phyloP scores from a whole-genome alignment of 1,140 invertebrate species.

The Scaptomyza pallida region DNA sequence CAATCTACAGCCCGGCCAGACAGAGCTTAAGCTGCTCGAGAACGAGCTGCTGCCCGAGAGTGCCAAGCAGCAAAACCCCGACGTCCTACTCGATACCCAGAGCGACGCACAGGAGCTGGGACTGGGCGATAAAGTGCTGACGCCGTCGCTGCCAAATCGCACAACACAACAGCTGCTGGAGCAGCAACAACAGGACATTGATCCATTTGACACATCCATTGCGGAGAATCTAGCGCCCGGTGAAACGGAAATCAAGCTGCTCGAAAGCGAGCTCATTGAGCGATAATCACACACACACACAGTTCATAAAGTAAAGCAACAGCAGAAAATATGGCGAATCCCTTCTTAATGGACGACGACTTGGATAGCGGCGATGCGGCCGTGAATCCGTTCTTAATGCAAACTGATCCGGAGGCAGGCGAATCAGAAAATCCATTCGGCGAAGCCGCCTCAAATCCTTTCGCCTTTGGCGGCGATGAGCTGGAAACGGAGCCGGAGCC shows the following conservation, averaged over 20 bases:
- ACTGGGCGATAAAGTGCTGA: constrained; percentile 79
- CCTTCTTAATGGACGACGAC: constrained; percentile 90
- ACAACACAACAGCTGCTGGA: constrained; percentile 38
- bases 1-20: constrained; percentile 90
- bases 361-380: constrained; percentile 83
- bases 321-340: constrained; percentile 87
- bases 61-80: constrained; percentile 47
- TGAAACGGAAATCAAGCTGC: constrained; percentile 89
- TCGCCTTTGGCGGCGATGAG: constrained; percentile 85
- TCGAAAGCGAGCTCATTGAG: constrained; percentile 89
- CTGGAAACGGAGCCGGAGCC: constrained; percentile 58
- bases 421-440: constrained; percentile 77
- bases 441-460: constrained; percentile 85
- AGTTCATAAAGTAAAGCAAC: constrained; percentile 1
- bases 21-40: constrained; percentile 89
- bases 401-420: constrained; percentile 52
- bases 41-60: constrained; percentile 80
- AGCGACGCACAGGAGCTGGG: constrained; percentile 83
- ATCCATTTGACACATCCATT: constrained; percentile 93
- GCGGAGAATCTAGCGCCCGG: constrained; percentile 90
- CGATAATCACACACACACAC: constrained; percentile 51
- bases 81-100: constrained; percentile 76
- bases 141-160: constrained; percentile 64
- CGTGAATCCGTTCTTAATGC: constrained; percentile 87
- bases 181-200: constrained; percentile 84